phyloP scores from a whole-genome alignment of 2,888 invertebrate genomes.

The Clivina fossor region DNA sequence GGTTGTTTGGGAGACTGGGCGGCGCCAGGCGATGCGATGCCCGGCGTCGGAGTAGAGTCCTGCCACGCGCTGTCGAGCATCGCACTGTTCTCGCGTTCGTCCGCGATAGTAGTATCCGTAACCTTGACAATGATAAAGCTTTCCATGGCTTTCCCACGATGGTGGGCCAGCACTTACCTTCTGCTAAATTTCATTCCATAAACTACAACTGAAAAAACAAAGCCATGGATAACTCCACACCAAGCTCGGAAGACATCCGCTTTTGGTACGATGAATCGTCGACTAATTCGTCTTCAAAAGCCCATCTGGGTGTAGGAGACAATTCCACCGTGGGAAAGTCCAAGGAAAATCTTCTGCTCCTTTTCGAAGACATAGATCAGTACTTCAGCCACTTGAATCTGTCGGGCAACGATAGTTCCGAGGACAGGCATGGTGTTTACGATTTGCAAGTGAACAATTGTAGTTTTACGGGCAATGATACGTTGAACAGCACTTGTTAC shows the following conservation, averaged over 20 bases:
- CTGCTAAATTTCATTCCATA: too few species aligned
- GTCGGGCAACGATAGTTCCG: conserved; percentile 49
- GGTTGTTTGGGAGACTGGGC: conserved; percentile 42
- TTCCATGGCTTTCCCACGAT: background rate
- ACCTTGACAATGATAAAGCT: conserved; percentile 1
- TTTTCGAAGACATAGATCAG: conserved; percentile 78
- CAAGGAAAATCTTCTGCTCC: conserved; percentile 60
- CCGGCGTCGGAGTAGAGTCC: conserved; percentile 5
- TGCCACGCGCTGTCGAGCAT: conserved; percentile 10
- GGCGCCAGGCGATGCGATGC: conserved; percentile 47
- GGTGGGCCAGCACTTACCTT: too few species aligned
- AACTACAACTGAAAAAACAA: background rate
- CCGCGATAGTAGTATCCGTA: background rate
- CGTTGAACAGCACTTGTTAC: conserved; percentile 53
- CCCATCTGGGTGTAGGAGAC: too few species aligned
- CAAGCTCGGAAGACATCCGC: conserved; percentile 33
- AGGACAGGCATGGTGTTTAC: conserved; percentile 54
- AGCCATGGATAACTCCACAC: background rate
- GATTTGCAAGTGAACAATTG: conserved; percentile 56
- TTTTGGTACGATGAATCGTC: conserved; percentile 37
- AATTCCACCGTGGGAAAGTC: conserved; percentile 46
- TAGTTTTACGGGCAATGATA: conserved; percentile 52
- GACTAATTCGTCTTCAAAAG: conserved; percentile 5
- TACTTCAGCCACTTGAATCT: conserved; percentile 67
- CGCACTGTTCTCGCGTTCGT: background rate